phyloP scores from a whole-genome alignment of 1,140 invertebrate genomes.

The Drosophila ohnishii region DNA sequence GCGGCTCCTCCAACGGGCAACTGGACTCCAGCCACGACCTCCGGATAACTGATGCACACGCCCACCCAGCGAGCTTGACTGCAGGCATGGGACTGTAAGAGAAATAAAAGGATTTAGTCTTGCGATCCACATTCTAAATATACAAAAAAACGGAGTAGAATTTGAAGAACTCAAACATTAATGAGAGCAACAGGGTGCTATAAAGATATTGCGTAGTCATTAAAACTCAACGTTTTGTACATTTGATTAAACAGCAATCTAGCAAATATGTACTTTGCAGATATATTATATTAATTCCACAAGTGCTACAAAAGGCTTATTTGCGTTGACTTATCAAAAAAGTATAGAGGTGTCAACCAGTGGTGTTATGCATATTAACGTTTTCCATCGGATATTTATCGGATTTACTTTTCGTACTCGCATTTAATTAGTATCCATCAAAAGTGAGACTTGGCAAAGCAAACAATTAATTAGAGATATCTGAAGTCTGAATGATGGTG shows the following conservation, averaged over 20 bases:
- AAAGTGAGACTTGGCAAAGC: conserved; percentile 18
- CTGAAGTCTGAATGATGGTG: conserved; percentile 8
- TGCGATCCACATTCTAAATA: not conserved
- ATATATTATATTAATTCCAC: conserved; percentile 17
- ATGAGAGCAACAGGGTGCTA: not conserved
- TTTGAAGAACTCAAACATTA: conserved; percentile 10
- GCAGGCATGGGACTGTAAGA: conserved; percentile 88
- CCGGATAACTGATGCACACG: conserved; percentile 84
- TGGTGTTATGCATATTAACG: conserved; percentile 33
- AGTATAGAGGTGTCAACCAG: conserved; percentile 23
- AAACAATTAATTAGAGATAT: conserved; percentile 5
- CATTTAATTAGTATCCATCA: conserved; percentile 37
- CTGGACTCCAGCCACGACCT: conserved; percentile 82
- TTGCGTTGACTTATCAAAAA: conserved; percentile 23
- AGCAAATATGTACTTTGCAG: conserved; percentile 6
- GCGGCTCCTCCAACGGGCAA: conserved; percentile 40
- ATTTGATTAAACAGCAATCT: conserved; percentile 30
- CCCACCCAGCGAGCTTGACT: conserved; percentile 90
- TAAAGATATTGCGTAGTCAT: conserved; percentile 14
- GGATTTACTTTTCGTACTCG: conserved; percentile 15
- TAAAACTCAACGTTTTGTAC: not conserved
- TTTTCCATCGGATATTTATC: conserved; percentile 31
- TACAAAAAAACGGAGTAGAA: not conserved
- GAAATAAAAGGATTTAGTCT: conserved; percentile 22
- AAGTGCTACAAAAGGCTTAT: conserved; percentile 15